Conservation (phyloP, 2,113 vertebrate species). For the Campylorhamphus procurvoides region DNA sequence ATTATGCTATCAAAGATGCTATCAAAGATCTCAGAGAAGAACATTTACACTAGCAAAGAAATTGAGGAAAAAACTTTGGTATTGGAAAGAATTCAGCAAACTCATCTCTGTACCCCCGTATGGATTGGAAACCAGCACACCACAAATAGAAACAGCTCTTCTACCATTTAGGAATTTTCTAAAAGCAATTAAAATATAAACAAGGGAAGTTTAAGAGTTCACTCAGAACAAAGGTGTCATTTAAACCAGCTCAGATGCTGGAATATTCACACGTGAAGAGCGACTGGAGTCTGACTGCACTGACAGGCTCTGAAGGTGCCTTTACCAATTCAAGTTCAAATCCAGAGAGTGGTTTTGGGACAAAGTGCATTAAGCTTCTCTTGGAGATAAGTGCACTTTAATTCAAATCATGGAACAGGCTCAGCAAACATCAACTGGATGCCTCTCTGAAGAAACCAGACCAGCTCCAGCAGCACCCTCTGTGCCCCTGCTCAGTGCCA, state of each 20-base stretch:
- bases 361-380: neutral
- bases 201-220: slow-evolving; percentile 52
- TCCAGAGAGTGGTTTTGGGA: neutral
- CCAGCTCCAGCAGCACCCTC: neutral
- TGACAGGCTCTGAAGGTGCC: neutral
- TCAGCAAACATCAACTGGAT: neutral
- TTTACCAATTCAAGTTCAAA: neutral
- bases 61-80: neutral
- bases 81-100: slow-evolving; percentile 24
- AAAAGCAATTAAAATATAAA: slow-evolving; percentile 35
- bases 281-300: neutral
- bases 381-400: neutral
- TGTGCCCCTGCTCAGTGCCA: neutral
- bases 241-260: slow-evolving; percentile 19
- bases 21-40: slow-evolving; percentile 19
- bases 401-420: neutral
- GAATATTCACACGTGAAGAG: neutral
- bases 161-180: neutral
- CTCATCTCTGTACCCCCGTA: neutral
- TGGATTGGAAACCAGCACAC: neutral
- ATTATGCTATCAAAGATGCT: slow-evolving; percentile 8
- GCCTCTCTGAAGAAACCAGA: neutral
- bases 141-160: neutral
- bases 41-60: neutral
- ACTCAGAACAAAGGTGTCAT: slow-evolving; percentile 48